phyloP scores from a whole-genome alignment of 2,113 vertebrate genomes.

The Plecturocebus donacophilus region DNA sequence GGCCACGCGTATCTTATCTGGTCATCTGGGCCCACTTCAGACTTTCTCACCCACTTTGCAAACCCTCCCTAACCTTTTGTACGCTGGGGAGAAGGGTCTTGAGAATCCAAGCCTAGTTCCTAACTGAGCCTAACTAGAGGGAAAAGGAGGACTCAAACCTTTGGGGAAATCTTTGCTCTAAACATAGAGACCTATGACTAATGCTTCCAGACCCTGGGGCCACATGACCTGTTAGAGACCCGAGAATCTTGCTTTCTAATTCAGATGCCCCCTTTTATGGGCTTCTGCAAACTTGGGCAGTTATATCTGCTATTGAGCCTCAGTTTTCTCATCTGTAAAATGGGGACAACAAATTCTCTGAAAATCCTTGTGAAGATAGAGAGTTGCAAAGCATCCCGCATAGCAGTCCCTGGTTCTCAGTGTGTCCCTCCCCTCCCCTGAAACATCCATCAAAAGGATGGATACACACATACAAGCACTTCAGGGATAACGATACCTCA shows the following conservation, averaged over 20 bases:
- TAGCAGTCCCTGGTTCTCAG: background rate
- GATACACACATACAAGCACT: background rate
- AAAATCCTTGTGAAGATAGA: background rate
- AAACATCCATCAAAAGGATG: background rate
- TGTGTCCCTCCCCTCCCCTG: background rate
- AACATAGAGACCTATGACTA: background rate
- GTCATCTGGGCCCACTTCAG: background rate
- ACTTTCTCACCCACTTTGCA: background rate
- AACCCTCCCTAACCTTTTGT: background rate
- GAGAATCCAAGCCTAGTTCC: background rate
- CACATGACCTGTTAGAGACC: background rate
- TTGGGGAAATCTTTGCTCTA: background rate
- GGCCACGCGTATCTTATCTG: background rate
- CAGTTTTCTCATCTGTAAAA: conserved; percentile 26
- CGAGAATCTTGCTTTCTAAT: background rate
- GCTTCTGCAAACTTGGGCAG: background rate
- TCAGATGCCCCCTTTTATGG: background rate
- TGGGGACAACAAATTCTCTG: background rate
- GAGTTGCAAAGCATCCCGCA: background rate
- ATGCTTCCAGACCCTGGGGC: background rate
- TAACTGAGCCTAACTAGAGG: background rate
- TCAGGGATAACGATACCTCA: background rate
- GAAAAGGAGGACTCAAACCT: background rate
- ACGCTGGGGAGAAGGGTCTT: background rate
- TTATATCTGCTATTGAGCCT: background rate